phyloP scores from a whole-genome alignment of 2,888 invertebrate species.

The Diaperis boleti region DNA sequence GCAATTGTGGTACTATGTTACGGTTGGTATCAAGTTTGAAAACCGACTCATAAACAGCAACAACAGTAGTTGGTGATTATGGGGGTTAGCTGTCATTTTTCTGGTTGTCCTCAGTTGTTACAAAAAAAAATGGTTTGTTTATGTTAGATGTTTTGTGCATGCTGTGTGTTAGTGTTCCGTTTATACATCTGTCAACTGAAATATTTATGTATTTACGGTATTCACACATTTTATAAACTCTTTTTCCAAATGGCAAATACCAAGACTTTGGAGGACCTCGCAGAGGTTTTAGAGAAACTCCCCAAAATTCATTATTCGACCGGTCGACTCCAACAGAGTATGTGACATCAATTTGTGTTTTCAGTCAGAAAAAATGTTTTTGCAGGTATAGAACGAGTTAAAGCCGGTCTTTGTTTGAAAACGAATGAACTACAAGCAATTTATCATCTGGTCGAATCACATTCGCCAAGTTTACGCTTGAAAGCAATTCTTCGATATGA shows the following conservation, averaged over 20 bases:
- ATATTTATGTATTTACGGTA: too few relatives aligned
- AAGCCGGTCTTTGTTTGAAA: conserved; percentile 50
- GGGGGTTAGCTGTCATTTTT: too few relatives aligned
- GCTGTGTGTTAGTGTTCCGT: too few relatives aligned
- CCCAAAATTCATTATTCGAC: conserved; percentile 14
- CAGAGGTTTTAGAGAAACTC: conserved; percentile 4
- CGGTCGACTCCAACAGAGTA: conserved; percentile 21
- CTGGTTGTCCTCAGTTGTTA: too few relatives aligned
- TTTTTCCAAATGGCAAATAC: conserved; percentile 11
- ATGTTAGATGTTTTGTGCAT: too few relatives aligned
- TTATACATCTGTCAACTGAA: too few relatives aligned
- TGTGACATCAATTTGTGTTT: background rate
- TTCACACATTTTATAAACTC: too few relatives aligned
- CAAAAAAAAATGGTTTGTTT: too few relatives aligned
- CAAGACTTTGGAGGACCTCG: background rate
- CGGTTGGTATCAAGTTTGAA: too few relatives aligned
- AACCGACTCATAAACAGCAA: too few relatives aligned
- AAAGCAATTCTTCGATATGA: conserved; percentile 56
- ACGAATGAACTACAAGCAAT: conserved; percentile 57
- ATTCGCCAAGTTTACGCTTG: conserved; percentile 58
- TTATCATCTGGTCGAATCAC: conserved; percentile 60
- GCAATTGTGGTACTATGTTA: too few relatives aligned
- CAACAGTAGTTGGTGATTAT: too few relatives aligned
- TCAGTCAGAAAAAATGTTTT: conserved; percentile 13
- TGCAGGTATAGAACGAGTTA: conserved; percentile 54